Base-by-base conservation (phyloP, 2,797 vertebrate genomes). In the Sebastes taczanowskii region DNA sequence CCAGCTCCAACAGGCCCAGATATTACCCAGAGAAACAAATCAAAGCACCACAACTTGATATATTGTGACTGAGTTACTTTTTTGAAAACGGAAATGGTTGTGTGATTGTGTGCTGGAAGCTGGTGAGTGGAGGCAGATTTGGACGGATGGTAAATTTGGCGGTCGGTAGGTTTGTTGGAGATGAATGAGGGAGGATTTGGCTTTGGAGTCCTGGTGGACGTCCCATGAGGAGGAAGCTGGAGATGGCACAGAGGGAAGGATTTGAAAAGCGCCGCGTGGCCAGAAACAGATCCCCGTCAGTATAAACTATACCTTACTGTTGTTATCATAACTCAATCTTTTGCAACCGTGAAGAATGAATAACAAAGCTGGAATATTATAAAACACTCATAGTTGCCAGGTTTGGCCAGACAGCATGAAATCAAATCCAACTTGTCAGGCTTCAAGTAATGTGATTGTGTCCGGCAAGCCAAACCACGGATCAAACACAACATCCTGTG, bases 91-190 rank as follows among this genome's bases (percentile, higher is more conserved):
- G 61, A 80, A 86, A 86, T 52, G 29, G 27, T 42, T 9, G 29
- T 11, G 7, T 30, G 71, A 78, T 70, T 81, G 70, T 83, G 70
- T 23, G 53, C 66, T 83, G 46, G 58, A 84, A 52, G 71, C 16
- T 38, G 74, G 18, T 72, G 72, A 83, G 66, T 27, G n/a, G 60
- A 42, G 63, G 46, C 63, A 71, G 30, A 64, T 72, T 61, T 63
- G 55, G 55, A 71, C 22, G 60, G 30, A 55, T 55, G 35, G 42
- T 71, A 25, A 66, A 61, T 81, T 62, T 77, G 59, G 42, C 35
- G 5, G 49, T 8, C 22, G 20, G 22, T 20, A 0, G 46, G 18
- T 66, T 53, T 62, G 64, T 22, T 27, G 29, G 56, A 63, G 38
- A 76, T 55, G 27, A 77, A 55, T 58, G 22, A 30, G 32, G 11